A percentile compares a stretch with the other conserved stretches of the same genome.
phyloP scores from a whole-genome alignment of 2,113 vertebrate species.

The Oryzias melastigma region DNA sequence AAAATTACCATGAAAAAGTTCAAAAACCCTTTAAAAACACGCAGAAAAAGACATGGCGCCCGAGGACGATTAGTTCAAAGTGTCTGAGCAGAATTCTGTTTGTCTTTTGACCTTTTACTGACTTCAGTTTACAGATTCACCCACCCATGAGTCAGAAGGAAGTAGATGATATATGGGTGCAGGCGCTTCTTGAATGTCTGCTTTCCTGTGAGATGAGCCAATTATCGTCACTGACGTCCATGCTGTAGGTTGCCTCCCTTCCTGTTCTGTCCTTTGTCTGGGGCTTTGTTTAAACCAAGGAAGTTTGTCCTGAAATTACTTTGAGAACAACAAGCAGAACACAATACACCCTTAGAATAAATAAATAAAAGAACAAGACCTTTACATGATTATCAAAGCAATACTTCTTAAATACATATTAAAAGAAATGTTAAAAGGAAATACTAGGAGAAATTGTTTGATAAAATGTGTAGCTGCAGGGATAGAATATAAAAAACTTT shows the following conservation, averaged over 20 bases:
- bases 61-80: slow-evolving; percentile 10
- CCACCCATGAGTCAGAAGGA: slow-evolving; percentile 42
- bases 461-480: no score
- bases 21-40: background rate
- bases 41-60: background rate
- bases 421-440: background rate
- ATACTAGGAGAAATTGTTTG: no score
- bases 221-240: slow-evolving; percentile 19
- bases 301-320: slow-evolving; percentile 17
- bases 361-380: background rate
- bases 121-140: slow-evolving; percentile 38
- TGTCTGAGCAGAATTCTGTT: slow-evolving; percentile 41
- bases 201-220: slow-evolving; percentile 1
- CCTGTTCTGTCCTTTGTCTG: slow-evolving; percentile 44
- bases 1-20: no score
- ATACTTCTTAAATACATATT: background rate
- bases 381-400: background rate
- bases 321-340: background rate
- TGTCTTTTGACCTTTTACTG: background rate
- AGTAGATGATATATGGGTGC: slow-evolving; percentile 26
- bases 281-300: slow-evolving; percentile 20
- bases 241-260: slow-evolving; percentile 51
- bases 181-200: slow-evolving; percentile 29
- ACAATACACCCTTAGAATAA: background rate
- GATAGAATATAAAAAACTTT: no score